Conservation (phyloP, 2,888 invertebrate genomes). For the Drosophila neotestacea region DNA sequence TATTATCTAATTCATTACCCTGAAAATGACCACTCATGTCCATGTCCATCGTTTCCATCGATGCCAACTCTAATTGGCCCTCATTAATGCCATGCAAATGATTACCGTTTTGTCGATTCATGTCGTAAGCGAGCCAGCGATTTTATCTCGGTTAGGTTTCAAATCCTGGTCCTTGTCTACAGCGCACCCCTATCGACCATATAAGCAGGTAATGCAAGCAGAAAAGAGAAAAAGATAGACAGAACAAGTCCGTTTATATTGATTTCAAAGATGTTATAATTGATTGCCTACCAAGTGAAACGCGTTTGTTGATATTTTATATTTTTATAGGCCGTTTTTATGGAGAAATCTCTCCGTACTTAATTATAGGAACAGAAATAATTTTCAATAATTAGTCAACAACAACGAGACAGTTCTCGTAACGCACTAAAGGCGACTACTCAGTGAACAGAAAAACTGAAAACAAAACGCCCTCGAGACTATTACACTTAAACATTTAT, state of each 20-base stretch:
- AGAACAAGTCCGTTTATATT: neutral
- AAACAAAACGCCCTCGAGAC: conserved; percentile 38
- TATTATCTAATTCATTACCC: conserved; percentile 35
- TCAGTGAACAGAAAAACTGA: conserved; percentile 38
- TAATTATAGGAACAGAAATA: conserved; percentile 69
- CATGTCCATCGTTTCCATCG: conserved; percentile 45
- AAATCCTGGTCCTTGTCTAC: conserved; percentile 65
- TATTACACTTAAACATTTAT: neutral
- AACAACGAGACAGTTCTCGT: conserved; percentile 63
- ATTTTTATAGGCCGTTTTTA: conserved; percentile 54
- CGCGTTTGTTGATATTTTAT: conserved; percentile 57
- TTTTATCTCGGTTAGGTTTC: conserved; percentile 50
- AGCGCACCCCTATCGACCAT: neutral
- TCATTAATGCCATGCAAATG: conserved; percentile 67
- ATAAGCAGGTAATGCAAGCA: neutral
- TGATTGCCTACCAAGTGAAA: conserved; percentile 55
- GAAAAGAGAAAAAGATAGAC: neutral
- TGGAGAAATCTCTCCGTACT: conserved; percentile 66
- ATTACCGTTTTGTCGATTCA: conserved; percentile 65
- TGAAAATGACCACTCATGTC: conserved; percentile 36
- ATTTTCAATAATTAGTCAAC: conserved; percentile 69
- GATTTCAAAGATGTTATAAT: neutral
- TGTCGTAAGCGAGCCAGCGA: conserved; percentile 57
- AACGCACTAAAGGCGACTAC: conserved; percentile 63
- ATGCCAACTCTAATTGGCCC: conserved; percentile 45